phyloP scores from a whole-genome alignment of 2,888 invertebrate species.

The Portevinia maculata region DNA sequence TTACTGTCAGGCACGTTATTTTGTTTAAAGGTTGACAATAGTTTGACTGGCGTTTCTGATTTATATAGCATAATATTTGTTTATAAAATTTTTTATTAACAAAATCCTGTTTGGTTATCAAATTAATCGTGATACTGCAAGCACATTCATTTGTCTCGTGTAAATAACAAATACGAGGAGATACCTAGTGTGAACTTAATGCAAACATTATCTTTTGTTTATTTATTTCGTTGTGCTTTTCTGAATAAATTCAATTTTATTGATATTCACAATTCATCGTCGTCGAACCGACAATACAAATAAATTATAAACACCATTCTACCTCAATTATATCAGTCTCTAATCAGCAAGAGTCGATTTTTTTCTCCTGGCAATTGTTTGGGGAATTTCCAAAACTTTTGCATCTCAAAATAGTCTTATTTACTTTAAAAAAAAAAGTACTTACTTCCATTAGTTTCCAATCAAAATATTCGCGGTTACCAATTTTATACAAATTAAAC shows the following conservation, averaged over 20 bases:
- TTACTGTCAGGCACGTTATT: too few relatives aligned
- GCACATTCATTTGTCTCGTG: not conserved
- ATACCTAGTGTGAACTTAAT: not conserved
- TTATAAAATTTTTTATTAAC: too few relatives aligned
- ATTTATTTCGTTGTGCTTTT: not conserved
- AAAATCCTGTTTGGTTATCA: too few relatives aligned
- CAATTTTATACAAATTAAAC: conserved; percentile 80
- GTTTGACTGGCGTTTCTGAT: too few relatives aligned
- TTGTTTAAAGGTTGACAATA: too few relatives aligned
- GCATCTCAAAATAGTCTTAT: too few relatives aligned
- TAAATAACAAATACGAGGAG: not conserved
- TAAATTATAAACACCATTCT: not conserved
- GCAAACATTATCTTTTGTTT: not conserved
- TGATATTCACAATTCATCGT: conserved; percentile 3
- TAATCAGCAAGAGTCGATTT: not conserved
- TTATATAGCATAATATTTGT: too few relatives aligned
- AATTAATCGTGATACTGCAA: not conserved
- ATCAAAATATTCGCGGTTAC: conserved; percentile 86
- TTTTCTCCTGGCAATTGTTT: not conserved
- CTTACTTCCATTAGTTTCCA: conserved; percentile 87
- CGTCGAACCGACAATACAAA: not conserved
- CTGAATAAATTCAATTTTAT: conserved; percentile 7
- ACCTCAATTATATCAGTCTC: not conserved
- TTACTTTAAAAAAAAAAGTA: not conserved
- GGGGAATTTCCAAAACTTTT: not conserved